A percentile compares a stretch with the other conserved stretches of the same genome.
phyloP scores from a whole-genome alignment of 2,888 invertebrate species.

The Anodontia alba region DNA sequence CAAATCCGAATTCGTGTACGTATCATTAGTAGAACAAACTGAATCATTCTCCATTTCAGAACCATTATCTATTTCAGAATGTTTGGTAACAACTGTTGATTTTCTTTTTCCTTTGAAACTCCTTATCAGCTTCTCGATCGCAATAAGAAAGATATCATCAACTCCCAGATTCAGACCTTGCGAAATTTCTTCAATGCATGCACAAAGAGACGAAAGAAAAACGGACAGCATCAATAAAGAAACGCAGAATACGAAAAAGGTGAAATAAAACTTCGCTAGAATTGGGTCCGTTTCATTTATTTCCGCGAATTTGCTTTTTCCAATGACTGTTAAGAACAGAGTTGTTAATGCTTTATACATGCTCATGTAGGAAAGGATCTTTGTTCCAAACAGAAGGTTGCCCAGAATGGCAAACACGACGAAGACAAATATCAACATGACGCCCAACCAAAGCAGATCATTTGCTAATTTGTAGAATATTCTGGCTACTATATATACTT shows the following conservation, averaged over 20 bases:
- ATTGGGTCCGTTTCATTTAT: conserved; percentile 61
- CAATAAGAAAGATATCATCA: conserved; percentile 7
- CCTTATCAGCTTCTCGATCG: background rate
- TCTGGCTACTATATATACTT: conserved; percentile 39
- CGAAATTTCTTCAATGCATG: conserved; percentile 43
- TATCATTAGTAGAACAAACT: background rate
- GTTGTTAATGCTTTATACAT: conserved; percentile 60
- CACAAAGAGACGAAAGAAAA: conserved; percentile 65
- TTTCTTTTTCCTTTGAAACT: background rate
- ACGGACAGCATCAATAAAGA: conserved; percentile 71
- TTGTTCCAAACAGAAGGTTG: conserved; percentile 62
- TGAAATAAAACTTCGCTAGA: conserved; percentile 69
- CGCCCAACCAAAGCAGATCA: conserved; percentile 68
- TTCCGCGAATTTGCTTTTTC: conserved; percentile 65
- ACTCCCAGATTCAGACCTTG: background rate
- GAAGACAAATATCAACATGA: conserved; percentile 65
- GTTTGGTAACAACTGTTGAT: background rate
- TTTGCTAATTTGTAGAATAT: conserved; percentile 38
- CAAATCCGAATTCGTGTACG: background rate
- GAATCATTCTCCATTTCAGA: background rate
- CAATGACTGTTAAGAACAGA: conserved; percentile 68
- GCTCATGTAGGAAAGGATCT: conserved; percentile 60
- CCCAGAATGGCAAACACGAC: conserved; percentile 64
- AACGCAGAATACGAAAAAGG: conserved; percentile 61
- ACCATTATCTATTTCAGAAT: background rate